phyloP scores from a whole-genome alignment of 2,113 vertebrate genomes.

The Laticauda laticaudata region DNA sequence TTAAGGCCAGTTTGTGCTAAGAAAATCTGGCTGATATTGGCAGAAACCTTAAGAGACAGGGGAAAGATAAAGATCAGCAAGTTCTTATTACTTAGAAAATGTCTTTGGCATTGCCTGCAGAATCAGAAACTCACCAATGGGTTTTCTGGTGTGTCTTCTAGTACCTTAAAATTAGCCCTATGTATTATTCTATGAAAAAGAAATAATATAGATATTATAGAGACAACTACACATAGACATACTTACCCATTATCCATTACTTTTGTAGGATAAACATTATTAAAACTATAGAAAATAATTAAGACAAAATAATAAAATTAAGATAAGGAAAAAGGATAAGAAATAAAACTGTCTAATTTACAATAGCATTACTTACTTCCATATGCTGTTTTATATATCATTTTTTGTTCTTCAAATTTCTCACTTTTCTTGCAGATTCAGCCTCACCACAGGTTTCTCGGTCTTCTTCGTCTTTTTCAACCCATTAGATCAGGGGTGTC shows the following conservation, averaged over 20 bases:
- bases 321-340: neutral
- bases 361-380: neutral
- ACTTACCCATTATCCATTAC: neutral
- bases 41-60: constrained; percentile 62
- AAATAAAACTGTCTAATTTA: neutral
- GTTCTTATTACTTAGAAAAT: constrained; percentile 57
- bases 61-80: constrained; percentile 66
- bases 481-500: neutral
- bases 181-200: constrained; percentile 69
- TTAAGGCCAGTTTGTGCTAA: constrained; percentile 74
- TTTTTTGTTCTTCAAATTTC: neutral
- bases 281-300: neutral
- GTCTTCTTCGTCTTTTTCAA: neutral
- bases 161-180: constrained; percentile 72
- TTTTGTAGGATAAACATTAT: neutral
- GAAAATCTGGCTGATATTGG: constrained; percentile 64
- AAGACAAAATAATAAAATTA: neutral
- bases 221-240: constrained; percentile 41
- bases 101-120: constrained; percentile 60
- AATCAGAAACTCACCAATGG: constrained; percentile 74
- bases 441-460: neutral
- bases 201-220: constrained; percentile 62
- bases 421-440: neutral
- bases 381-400: neutral
- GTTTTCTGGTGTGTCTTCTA: constrained; percentile 52